Conservation (phyloP, 2,797 vertebrate species). For the Triplophysa yarkandensis region DNA sequence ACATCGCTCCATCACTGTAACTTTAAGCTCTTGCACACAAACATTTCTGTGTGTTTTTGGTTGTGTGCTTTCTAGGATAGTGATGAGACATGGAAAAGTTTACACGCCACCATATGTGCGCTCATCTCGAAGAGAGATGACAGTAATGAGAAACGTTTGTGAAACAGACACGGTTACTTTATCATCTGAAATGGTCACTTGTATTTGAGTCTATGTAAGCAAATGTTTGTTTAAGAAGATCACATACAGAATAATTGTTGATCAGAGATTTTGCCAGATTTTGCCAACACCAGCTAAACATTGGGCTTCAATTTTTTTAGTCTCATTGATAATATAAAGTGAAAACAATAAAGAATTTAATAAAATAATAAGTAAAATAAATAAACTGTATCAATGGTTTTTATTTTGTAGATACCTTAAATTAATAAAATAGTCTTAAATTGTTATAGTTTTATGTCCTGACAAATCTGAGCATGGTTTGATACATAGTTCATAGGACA, state of each 20-base stretch:
- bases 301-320: too few species aligned
- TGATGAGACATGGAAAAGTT: conserved; percentile 37
- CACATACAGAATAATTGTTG: background rate
- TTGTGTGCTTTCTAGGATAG: conserved; percentile 3
- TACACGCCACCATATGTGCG: conserved; percentile 31
- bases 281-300: too few species aligned
- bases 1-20: background rate
- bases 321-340: too few species aligned
- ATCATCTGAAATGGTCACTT: conserved; percentile 8
- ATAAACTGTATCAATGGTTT: too few species aligned
- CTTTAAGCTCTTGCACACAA: background rate
- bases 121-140: conserved; percentile 35
- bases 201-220: background rate
- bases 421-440: too few species aligned
- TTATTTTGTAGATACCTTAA: too few species aligned
- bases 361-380: too few species aligned
- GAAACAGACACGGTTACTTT: background rate
- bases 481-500: too few species aligned
- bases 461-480: background rate
- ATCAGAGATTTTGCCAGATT: too few species aligned
- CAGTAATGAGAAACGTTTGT: conserved; percentile 27
- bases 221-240: background rate
- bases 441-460: background rate
- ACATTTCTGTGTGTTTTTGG: background rate
- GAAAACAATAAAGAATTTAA: too few species aligned